These are phyloP conservation scores for Natrix natrix DNA, from an alignment of 2,797 vertebrate species.

Conservation along the genomic window DNA sequence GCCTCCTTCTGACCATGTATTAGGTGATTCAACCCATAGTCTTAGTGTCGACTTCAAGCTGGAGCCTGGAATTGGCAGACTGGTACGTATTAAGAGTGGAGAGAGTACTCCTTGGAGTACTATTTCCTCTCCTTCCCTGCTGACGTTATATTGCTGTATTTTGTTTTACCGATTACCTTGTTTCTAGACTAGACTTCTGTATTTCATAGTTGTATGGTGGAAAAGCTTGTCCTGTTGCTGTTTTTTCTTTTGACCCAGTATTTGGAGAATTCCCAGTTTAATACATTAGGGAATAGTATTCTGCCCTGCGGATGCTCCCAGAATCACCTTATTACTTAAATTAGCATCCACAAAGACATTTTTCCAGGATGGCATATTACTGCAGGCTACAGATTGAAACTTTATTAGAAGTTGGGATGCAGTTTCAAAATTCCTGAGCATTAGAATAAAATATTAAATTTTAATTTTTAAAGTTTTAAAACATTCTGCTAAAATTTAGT, in stretches of 20 bases:
- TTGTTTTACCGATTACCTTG: not conserved
- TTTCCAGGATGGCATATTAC: not conserved
- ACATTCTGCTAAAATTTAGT: not conserved
- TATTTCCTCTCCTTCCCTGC: not conserved
- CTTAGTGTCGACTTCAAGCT: slow-evolving; percentile 74
- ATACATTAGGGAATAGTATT: not conserved
- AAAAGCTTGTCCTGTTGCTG: not conserved
- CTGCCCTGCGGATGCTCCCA: not conserved
- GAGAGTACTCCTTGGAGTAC: not conserved
- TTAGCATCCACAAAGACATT: not conserved
- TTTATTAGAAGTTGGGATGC: not conserved
- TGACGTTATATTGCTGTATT: not conserved
- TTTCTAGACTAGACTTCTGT: not conserved
- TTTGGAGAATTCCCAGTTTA: not conserved
- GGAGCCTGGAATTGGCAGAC: slow-evolving; percentile 72
- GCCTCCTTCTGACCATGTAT: slow-evolving; percentile 66
- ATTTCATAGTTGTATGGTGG: not conserved
- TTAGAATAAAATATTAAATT: not conserved
- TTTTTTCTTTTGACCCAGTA: not conserved
- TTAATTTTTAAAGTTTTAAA: not conserved
- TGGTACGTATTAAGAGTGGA: slow-evolving; percentile 65
- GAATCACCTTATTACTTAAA: not conserved
- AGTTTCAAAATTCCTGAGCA: not conserved
- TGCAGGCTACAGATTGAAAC: not conserved
- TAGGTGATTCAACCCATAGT: slow-evolving; percentile 64